These are phyloP conservation scores for Geopemphigus sp. DNA, from an alignment of 1,140 invertebrate species.

Conservation along the genomic window DNA sequence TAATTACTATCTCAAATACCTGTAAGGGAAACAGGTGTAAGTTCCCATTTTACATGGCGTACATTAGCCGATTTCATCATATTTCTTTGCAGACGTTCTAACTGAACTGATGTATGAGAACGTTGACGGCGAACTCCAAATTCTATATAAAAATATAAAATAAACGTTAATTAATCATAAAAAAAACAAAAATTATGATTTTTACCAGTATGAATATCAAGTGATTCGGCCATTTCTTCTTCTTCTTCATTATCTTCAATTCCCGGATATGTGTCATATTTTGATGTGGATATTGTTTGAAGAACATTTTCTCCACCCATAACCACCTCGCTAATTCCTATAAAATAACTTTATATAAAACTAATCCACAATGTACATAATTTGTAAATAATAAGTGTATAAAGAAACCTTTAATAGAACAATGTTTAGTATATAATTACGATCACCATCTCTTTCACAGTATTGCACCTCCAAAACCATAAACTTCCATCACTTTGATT, in stretches of 20 bases:
- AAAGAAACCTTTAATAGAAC: slow-evolving; percentile 34
- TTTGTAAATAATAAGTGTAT: slow-evolving; percentile 7
- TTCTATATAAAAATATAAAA: slow-evolving; percentile 56
- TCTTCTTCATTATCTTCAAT: slow-evolving; percentile 75
- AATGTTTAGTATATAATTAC: slow-evolving; percentile 52
- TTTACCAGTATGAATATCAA: slow-evolving; percentile 68
- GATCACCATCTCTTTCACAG: slow-evolving; percentile 33
- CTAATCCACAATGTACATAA: background rate
- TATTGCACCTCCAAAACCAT: slow-evolving; percentile 75
- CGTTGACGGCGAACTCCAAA: slow-evolving; percentile 71
- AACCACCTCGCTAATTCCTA: slow-evolving; percentile 73
- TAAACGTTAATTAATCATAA: background rate
- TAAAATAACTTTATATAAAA: slow-evolving; percentile 50
- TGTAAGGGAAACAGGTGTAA: slow-evolving; percentile 55
- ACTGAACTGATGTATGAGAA: slow-evolving; percentile 83
- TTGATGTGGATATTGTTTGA: slow-evolving; percentile 61
- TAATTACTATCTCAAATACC: slow-evolving; percentile 34
- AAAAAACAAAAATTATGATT: slow-evolving; percentile 8
- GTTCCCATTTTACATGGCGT: slow-evolving; percentile 75
- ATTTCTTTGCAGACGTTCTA: slow-evolving; percentile 86
- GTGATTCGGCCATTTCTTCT: slow-evolving; percentile 67
- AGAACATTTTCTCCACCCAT: slow-evolving; percentile 74
- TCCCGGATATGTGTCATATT: slow-evolving; percentile 71
- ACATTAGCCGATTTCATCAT: slow-evolving; percentile 76
- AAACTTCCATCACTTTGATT: slow-evolving; percentile 89